Evolutionary conservation across 2,113 vertebrate genomes (phyloP).

Genomic region (Bubo bubo): DNA sequence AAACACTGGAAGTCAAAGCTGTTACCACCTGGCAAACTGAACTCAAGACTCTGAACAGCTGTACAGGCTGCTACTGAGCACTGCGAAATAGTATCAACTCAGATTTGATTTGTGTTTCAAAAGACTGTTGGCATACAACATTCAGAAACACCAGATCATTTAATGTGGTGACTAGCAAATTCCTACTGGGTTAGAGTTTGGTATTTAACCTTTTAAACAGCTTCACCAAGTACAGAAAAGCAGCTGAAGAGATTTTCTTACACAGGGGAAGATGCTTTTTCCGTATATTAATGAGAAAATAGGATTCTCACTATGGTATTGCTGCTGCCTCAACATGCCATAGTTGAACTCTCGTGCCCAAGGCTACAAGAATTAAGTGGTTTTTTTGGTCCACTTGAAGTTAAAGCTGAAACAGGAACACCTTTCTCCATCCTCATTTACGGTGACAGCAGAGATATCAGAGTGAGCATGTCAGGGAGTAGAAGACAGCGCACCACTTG

Average conservation of each 20-base stretch:
- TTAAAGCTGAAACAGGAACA: background rate
- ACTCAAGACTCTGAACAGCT: background rate
- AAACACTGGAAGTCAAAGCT: background rate
- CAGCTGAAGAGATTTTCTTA: background rate
- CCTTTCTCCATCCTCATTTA: background rate
- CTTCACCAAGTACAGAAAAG: background rate
- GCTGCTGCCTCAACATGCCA: background rate
- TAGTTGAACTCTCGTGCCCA: background rate
- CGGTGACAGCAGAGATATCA: background rate
- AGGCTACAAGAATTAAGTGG: background rate
- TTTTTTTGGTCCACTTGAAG: background rate
- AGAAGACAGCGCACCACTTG: fast-evolving
- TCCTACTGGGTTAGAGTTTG: background rate
- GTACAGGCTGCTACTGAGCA: background rate
- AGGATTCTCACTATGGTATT: background rate
- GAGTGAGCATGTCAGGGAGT: background rate
- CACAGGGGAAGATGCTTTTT: background rate
- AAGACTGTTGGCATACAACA: background rate
- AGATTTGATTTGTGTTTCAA: background rate
- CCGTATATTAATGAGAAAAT: background rate
- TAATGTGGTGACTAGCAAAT: background rate
- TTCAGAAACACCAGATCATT: background rate
- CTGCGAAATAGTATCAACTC: background rate
- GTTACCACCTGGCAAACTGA: background rate
- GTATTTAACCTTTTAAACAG: background rate